phyloP scores from a whole-genome alignment of 1,140 invertebrate genomes.

The Drusus annulatus region DNA sequence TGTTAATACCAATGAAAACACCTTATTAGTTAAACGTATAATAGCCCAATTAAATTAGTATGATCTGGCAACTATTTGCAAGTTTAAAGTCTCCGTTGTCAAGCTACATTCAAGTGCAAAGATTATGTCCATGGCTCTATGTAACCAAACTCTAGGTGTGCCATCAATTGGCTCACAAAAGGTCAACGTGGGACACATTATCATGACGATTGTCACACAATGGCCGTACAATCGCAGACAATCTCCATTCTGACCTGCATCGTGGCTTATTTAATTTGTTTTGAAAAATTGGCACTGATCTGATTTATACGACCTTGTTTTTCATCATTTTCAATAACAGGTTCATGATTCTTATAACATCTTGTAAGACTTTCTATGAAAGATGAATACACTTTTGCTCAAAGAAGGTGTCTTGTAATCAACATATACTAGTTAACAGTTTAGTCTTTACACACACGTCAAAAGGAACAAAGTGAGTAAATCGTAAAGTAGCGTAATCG shows the following conservation, averaged over 20 bases:
- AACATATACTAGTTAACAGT: too few species aligned
- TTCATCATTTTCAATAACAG: background rate
- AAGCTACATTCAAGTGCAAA: conserved; percentile 21
- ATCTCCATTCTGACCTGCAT: conserved; percentile 4
- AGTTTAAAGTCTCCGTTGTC: background rate
- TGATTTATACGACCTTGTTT: conserved; percentile 19
- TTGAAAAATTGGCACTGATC: conserved; percentile 6
- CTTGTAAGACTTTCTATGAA: too few species aligned
- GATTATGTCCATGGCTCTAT: conserved; percentile 40
- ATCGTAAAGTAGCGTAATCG: too few species aligned
- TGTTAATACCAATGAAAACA: too few species aligned
- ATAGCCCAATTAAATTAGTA: too few species aligned
- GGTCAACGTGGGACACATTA: conserved; percentile 36
- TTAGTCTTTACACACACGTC: too few species aligned
- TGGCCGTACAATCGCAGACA: conserved; percentile 6
- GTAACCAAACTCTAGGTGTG: conserved; percentile 53
- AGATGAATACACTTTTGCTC: too few species aligned
- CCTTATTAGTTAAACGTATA: too few species aligned
- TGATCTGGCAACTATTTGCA: too few species aligned
- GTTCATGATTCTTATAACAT: too few species aligned
- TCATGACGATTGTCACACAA: conserved; percentile 6
- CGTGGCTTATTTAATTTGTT: conserved; percentile 14
- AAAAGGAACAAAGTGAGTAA: too few species aligned
- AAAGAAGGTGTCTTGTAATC: too few species aligned
- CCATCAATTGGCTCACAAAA: conserved; percentile 53